Evolutionary conservation across 1,140 invertebrate genomes (phyloP), one percentile per base, ranked within the genome.

Genomic region (Drosophila pachea): DNA sequence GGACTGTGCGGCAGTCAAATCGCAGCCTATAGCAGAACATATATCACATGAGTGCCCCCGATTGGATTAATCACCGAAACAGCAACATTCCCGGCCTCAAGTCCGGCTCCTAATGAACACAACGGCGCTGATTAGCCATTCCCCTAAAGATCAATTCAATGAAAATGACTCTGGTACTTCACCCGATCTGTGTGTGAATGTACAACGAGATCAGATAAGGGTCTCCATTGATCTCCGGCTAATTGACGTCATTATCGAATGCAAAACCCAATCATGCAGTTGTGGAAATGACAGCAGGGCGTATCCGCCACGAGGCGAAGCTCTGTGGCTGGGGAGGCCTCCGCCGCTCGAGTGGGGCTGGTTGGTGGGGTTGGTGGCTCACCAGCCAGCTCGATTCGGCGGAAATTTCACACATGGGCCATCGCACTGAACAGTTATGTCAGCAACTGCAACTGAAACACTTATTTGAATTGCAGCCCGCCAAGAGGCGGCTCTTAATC

Each of bases 131-230:
- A n/a, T n/a, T n/a, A n/a, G n/a, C n/a, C n/a, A n/a, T n/a, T n/a
- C n/a, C n/a, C 68, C 73, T 68, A 69, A 67, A 64, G 65, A 86
- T 84, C 68, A 65, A 58, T 69, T 64, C 52, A 50, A 84, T 86
- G 79, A 76, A 76, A 84, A 67, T 74, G 32, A 59, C 71, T 84
- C 81, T 72, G 81, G 81, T 84, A 81, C 81, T 70, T 78, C 63
- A 64, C 54, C 68, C 58, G 63, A 58, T 71, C 74, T 66, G 56
- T 75, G 62, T 73, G 63, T 65, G 75, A 74, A 76, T 86, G 76
- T 68, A 52, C 74, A 74, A 86, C 76, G 77, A 86, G 76, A 84
- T 84, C 81, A 84, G 81, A 86, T 84, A 86, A 60, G 50, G 48
- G 31, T 47, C 29, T 35, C 33, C 14, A 47, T 12, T 76, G 73